Conservation (phyloP, 2,113 vertebrate species). For the Ornithorhynchus anatinus region DNA sequence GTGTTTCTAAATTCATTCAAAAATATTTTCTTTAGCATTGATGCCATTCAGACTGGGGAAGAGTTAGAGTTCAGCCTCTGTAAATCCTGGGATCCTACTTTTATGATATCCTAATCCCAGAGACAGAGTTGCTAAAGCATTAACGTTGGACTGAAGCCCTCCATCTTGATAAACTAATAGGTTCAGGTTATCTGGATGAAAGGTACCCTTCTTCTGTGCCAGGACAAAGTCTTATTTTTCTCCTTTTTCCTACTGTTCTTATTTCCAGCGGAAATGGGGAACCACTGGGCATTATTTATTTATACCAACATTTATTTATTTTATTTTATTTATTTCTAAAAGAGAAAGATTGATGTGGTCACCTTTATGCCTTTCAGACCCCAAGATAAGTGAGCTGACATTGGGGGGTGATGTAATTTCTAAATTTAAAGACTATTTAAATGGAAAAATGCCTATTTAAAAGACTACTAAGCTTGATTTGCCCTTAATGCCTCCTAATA, state of each 20-base stretch:
- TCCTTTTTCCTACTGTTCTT: not conserved
- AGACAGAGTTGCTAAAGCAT: not conserved
- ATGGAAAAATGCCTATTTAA: slow-evolving; percentile 5
- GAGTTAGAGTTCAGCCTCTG: not conserved
- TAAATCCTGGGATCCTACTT: not conserved
- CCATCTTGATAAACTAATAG: not conserved
- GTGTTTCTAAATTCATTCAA: not conserved
- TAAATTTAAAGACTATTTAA: slow-evolving; percentile 4
- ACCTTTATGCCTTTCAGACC: slow-evolving; percentile 3
- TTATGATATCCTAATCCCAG: not conserved
- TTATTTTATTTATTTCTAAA: no score
- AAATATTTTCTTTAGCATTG: not conserved
- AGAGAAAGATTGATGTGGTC: not conserved
- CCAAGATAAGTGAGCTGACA: not conserved
- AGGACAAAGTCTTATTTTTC: not conserved
- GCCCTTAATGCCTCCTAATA: not conserved
- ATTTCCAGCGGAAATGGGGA: slow-evolving; percentile 12
- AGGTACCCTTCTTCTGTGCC: not conserved
- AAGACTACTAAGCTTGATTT: not conserved
- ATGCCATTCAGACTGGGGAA: not conserved
- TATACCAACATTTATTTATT: no score
- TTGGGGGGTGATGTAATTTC: not conserved
- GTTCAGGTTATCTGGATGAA: not conserved
- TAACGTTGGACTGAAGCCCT: not conserved
- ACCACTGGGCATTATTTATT: not conserved